Percentiles rank a stretch among this genome's conserved stretches.
phyloP scores from a whole-genome alignment of 2,888 invertebrate species.

The Lepidocyrtoides sp. region DNA sequence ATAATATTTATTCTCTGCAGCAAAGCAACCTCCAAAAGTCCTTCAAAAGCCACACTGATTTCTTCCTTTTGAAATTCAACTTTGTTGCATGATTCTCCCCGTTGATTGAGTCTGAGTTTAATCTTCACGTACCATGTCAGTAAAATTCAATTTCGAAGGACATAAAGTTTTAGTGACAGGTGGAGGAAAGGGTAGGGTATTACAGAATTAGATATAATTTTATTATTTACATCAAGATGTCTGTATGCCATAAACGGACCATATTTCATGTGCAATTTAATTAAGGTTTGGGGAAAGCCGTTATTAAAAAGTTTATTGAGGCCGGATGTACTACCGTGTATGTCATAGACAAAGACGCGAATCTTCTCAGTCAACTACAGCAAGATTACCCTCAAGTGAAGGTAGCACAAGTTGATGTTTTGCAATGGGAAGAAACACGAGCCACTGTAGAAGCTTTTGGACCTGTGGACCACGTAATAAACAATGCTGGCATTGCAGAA shows the following conservation, averaged over 20 bases:
- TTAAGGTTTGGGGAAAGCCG: slow-evolving; percentile 59
- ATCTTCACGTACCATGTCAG: too few species aligned
- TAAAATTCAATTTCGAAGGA: slow-evolving; percentile 65
- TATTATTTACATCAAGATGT: not conserved
- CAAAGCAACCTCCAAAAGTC: too few species aligned
- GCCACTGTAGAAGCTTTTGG: slow-evolving; percentile 56
- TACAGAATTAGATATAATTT: too few species aligned
- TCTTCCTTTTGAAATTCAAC: slow-evolving; percentile 3
- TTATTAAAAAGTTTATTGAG: slow-evolving; percentile 61
- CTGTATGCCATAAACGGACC: not conserved
- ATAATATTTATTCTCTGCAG: too few species aligned
- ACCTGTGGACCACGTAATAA: slow-evolving; percentile 66
- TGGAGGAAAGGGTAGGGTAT: slow-evolving; percentile 60
- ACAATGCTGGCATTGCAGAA: slow-evolving; percentile 73
- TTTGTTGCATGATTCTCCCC: too few species aligned
- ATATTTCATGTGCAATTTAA: not conserved
- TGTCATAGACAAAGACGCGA: slow-evolving; percentile 62
- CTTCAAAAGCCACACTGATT: too few species aligned
- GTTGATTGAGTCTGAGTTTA: too few species aligned
- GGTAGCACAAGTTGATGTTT: slow-evolving; percentile 40
- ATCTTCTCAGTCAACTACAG: slow-evolving; percentile 29
- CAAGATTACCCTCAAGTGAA: slow-evolving; percentile 57
- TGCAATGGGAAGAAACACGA: slow-evolving; percentile 59
- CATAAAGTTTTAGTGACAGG: slow-evolving; percentile 71
- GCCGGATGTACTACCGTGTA: slow-evolving; percentile 61